phyloP scores from a whole-genome alignment of 2,888 invertebrate species.

The Mellilla xanthometata region DNA sequence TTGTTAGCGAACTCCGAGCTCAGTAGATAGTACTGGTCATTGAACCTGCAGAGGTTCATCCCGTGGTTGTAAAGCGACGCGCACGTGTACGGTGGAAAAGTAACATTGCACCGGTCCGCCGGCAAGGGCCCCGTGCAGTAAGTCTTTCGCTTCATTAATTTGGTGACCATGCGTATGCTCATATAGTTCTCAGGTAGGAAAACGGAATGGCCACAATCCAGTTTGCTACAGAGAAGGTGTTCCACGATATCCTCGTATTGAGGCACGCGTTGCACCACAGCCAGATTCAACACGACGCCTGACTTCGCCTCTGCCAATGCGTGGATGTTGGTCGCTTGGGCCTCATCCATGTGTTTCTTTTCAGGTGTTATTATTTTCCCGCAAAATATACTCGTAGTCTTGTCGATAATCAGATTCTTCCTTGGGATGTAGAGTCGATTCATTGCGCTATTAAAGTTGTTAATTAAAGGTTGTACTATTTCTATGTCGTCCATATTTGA shows the following conservation, averaged over 20 bases:
- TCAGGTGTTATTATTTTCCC: not conserved
- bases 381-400: not conserved
- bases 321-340: no score
- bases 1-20: no score
- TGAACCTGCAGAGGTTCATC: no score
- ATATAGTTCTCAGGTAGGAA: conserved; percentile 1
- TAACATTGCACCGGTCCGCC: not conserved
- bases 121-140: conserved; percentile 8
- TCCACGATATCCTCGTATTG: no score
- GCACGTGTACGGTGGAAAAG: no score
- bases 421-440: conserved; percentile 1
- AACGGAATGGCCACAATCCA: conserved; percentile 10
- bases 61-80: no score
- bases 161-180: not conserved
- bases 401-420: not conserved
- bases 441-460: conserved; percentile 11
- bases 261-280: no score
- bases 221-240: conserved; percentile 2
- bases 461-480: conserved; percentile 6
- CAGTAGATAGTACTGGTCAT: no score
- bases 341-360: no score
- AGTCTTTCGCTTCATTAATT: not conserved
- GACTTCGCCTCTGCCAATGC: no score
- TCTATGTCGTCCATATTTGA: not conserved
- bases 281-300: no score